Conservation (phyloP, 1,140 invertebrate genomes). For the Himalopsyche phryganea region DNA sequence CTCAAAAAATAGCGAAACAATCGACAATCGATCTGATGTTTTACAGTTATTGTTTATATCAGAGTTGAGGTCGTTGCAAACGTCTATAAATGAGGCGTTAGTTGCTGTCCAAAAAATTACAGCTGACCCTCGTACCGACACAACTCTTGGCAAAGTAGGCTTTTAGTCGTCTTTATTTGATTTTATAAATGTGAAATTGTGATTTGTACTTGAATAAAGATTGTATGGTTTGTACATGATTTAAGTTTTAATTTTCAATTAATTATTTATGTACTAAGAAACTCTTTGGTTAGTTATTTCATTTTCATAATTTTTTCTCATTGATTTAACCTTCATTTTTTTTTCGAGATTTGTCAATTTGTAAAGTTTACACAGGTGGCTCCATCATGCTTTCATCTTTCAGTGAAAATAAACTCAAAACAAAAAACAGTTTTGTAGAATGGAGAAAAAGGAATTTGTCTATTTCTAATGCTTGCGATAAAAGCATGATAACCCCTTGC, state of each 20-base stretch:
- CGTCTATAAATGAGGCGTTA: constrained; percentile 90
- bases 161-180: constrained; percentile 29
- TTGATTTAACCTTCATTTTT: neutral
- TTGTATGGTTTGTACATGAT: neutral
- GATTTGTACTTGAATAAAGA: neutral
- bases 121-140: constrained; percentile 96
- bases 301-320: neutral
- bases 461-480: no score
- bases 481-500: no score
- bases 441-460: no score
- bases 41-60: constrained; percentile 87
- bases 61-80: constrained; percentile 87
- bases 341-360: no score
- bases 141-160: constrained; percentile 90
- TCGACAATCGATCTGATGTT: constrained; percentile 66
- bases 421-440: no score
- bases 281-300: neutral
- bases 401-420: no score
- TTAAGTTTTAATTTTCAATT: neutral
- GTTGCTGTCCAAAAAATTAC: constrained; percentile 89
- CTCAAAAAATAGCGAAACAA: constrained; percentile 55
- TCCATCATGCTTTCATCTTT: no score
- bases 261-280: neutral
- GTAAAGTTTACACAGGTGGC: no score
- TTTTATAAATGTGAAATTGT: neutral